phyloP scores from a whole-genome alignment of 2,888 invertebrate genomes.

The Ochropleura leucogaster region DNA sequence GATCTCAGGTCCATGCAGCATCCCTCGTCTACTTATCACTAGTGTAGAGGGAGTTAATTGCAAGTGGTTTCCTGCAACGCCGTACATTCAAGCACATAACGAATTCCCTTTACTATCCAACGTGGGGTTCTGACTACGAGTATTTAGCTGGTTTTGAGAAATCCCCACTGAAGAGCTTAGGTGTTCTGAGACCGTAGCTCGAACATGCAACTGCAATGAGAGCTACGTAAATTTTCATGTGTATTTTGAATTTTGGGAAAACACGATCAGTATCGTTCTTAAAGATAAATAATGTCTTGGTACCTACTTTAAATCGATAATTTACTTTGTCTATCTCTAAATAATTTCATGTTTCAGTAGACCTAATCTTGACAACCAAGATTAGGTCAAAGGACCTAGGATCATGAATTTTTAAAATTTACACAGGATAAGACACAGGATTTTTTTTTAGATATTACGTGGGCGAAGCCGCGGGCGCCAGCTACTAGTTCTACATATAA shows the following conservation, averaged over 20 bases:
- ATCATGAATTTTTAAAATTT: neutral
- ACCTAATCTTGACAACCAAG: too few relatives aligned
- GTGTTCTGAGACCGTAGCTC: neutral
- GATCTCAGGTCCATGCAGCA: neutral
- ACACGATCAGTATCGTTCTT: neutral
- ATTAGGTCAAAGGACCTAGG: too few relatives aligned
- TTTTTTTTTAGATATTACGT: neutral
- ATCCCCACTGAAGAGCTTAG: conserved; percentile 30
- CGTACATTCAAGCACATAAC: conserved; percentile 38
- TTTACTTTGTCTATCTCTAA: too few relatives aligned
- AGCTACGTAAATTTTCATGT: neutral
- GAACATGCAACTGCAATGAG: neutral
- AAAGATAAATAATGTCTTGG: too few relatives aligned
- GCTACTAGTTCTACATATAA: too few relatives aligned
- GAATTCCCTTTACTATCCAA: conserved; percentile 40
- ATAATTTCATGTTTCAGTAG: too few relatives aligned
- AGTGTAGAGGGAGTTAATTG: conserved; percentile 39
- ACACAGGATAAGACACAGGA: too few relatives aligned
- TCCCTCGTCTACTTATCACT: conserved; percentile 31
- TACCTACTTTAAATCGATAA: too few relatives aligned
- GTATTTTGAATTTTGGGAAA: neutral
- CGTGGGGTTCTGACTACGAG: conserved; percentile 29
- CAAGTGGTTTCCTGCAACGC: conserved; percentile 28
- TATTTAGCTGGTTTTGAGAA: conserved; percentile 26
- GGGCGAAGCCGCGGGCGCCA: too few relatives aligned